Conservation (phyloP, 1,140 invertebrate species). For the Pseudomyrmex dendroicus region DNA sequence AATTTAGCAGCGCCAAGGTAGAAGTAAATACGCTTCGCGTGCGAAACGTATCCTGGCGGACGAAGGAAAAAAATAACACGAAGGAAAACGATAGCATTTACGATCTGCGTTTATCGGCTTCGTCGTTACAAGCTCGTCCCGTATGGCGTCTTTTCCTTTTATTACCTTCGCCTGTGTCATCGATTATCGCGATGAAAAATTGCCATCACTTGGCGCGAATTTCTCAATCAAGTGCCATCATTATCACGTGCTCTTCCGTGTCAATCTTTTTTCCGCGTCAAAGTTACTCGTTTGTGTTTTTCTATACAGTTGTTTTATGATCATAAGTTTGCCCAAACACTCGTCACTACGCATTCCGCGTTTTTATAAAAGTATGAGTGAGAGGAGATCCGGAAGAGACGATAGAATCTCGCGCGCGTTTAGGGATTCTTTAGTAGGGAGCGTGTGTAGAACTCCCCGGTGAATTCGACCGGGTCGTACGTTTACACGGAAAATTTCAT, state of each 20-base stretch:
- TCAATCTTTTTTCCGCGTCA: slow-evolving; percentile 34
- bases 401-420: slow-evolving; percentile 52
- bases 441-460: slow-evolving; percentile 47
- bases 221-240: slow-evolving; percentile 57
- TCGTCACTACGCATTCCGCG: neutral
- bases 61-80: slow-evolving; percentile 12
- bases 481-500: slow-evolving; percentile 64
- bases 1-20: slow-evolving; percentile 38
- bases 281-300: neutral
- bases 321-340: too few species aligned
- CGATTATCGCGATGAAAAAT: slow-evolving; percentile 53
- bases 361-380: neutral
- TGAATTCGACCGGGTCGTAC: slow-evolving; percentile 47
- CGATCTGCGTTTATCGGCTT: slow-evolving; percentile 68
- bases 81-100: slow-evolving; percentile 66
- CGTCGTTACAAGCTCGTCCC: slow-evolving; percentile 68
- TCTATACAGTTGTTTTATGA: too few species aligned
- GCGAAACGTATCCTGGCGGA: slow-evolving; percentile 35
- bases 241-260: slow-evolving; percentile 49
- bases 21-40: slow-evolving; percentile 53
- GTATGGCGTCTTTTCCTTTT: slow-evolving; percentile 31
- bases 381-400: neutral
- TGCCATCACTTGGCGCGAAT: slow-evolving; percentile 37
- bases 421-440: slow-evolving; percentile 52
- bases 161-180: slow-evolving; percentile 28